These are phyloP conservation scores for Coregonus ussuriensis DNA, from an alignment of 2,797 vertebrate species.

Conservation along the genomic window DNA sequence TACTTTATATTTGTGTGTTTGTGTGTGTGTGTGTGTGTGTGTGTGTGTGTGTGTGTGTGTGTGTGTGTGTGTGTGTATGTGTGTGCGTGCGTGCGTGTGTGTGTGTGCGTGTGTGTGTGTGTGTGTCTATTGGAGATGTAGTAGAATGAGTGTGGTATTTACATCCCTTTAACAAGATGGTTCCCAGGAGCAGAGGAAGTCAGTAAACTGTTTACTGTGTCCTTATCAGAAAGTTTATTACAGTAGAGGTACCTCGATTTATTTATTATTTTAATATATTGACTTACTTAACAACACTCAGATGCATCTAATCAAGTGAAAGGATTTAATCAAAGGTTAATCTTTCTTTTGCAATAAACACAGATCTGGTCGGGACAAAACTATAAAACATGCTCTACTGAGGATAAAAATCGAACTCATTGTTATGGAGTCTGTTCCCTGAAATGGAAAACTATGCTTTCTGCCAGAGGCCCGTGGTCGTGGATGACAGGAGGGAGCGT, in stretches of 20 bases:
- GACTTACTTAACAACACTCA: conserved; percentile 20
- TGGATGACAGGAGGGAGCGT: background rate
- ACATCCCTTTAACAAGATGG: conserved; percentile 14
- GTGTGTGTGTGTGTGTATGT: background rate
- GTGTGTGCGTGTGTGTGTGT: background rate
- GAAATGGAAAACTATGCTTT: background rate
- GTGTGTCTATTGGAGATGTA: background rate
- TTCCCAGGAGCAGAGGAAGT: conserved; percentile 15
- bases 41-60: conserved; percentile 3
- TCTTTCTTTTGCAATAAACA: background rate
- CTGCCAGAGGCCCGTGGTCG: background rate
- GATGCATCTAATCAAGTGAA: conserved; percentile 27
- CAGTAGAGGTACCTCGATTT: conserved; percentile 25
- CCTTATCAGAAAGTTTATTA: background rate
- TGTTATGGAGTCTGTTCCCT: background rate
- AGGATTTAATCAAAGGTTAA: background rate
- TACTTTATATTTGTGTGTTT: background rate
- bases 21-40: background rate
- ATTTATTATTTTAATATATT: conserved; percentile 25
- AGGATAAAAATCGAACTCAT: background rate
- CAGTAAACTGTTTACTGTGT: background rate
- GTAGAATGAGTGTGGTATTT: conserved; percentile 5
- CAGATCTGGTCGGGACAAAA: background rate
- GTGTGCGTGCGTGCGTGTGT: background rate
- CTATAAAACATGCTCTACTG: background rate